These are phyloP conservation scores for Rhinophrynus dorsalis DNA, from an alignment of 2,797 vertebrate genomes.

Conservation along the genomic window DNA sequence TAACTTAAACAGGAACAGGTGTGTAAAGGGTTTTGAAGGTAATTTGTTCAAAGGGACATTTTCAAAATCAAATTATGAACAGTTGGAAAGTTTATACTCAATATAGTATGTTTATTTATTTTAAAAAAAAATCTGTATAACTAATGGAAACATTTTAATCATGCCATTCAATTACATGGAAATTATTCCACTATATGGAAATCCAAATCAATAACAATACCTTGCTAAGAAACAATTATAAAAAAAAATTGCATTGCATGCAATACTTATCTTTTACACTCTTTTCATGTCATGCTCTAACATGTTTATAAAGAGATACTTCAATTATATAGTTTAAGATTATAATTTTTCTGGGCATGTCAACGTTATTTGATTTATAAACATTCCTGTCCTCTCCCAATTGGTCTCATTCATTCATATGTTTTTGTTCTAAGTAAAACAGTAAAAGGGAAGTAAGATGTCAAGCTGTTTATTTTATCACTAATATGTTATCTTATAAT, in stretches of 20 bases:
- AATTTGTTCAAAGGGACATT: no score
- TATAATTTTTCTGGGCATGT: slow-evolving; percentile 57
- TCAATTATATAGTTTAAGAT: slow-evolving; percentile 49
- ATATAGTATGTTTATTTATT: no score
- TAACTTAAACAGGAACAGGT: no score
- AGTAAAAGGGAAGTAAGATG: slow-evolving; percentile 67
- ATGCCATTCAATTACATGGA: background rate
- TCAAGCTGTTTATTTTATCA: slow-evolving; percentile 69
- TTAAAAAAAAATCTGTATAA: background rate
- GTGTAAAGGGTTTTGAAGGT: no score
- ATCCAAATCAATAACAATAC: background rate
- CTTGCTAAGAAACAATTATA: background rate
- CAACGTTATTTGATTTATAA: slow-evolving; percentile 63
- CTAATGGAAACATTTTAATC: background rate
- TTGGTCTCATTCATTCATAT: slow-evolving; percentile 56
- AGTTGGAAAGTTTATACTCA: no score
- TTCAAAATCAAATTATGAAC: no score
- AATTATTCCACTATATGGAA: no score
- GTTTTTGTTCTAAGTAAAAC: slow-evolving; percentile 62
- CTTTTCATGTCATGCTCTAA: slow-evolving; percentile 16
- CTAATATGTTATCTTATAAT: slow-evolving; percentile 71
- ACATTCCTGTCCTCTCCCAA: slow-evolving; percentile 64
- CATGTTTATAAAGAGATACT: slow-evolving; percentile 50
- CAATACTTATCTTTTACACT: no score
- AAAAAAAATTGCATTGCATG: background rate